A percentile compares a stretch with the other conserved stretches of the same genome.
Evolutionary conservation across 2,888 invertebrate species (phyloP).

Genomic region (Mayetiola destructor): DNA sequence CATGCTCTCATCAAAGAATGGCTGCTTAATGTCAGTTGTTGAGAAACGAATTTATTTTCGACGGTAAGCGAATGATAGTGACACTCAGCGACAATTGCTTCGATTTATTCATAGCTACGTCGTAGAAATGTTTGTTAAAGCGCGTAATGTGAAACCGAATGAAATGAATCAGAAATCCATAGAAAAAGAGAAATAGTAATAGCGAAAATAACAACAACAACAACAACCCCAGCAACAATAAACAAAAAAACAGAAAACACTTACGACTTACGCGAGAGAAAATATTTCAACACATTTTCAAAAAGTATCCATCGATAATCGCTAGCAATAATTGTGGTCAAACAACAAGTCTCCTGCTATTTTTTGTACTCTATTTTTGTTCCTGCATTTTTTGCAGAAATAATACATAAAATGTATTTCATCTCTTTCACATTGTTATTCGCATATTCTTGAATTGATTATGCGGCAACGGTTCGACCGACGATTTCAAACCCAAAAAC

Average conservation of each 20-base stretch:
- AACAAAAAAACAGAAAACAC: too few species aligned
- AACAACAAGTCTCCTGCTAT: too few species aligned
- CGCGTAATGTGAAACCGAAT: neutral
- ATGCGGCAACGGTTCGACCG: neutral
- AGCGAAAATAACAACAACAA: neutral
- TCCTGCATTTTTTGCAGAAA: too few species aligned
- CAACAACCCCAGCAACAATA: neutral
- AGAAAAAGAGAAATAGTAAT: neutral
- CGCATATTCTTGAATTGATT: neutral
- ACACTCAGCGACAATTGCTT: neutral
- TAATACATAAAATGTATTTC: too few species aligned
- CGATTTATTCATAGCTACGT: conserved; percentile 3
- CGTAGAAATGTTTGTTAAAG: neutral
- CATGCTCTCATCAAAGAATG: too few species aligned
- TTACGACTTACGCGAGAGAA: too few species aligned
- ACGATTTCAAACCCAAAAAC: neutral
- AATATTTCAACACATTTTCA: too few species aligned
- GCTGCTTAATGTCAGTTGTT: too few species aligned
- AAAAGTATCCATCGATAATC: too few species aligned
- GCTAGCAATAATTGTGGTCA: too few species aligned
- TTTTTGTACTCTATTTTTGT: too few species aligned
- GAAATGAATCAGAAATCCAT: neutral
- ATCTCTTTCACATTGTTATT: too few species aligned
- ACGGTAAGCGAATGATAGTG: neutral
- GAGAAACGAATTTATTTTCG: conserved; percentile 11